Base-by-base conservation (phyloP, 2,888 invertebrate genomes). In the Sisyra nigra region DNA sequence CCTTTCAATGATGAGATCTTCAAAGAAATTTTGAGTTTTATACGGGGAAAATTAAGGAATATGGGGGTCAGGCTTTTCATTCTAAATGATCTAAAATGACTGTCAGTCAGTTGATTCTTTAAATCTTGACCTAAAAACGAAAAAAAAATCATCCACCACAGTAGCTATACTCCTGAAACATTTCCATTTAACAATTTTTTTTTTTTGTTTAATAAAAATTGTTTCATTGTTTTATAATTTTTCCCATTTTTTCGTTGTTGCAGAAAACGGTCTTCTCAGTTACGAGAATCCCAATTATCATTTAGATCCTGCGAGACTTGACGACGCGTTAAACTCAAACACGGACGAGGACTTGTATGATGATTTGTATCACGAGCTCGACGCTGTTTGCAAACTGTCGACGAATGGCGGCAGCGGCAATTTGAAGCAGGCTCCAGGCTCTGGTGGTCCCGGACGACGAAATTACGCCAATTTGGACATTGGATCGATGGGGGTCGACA, bases 201-300 rank as follows among this genome's bases (percentile, higher is more conserved):
- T 13, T 35, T 35, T 11, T 9, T 35, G 29, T 38, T 24, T 37
- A 13, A 11, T 15, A 8, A 10, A 38, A 38, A 7, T 18, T 8
- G 11, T 38, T 38, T 36, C 7, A 36, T 13, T 9, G 10, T 7
- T 36, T 3, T 36, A 36, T 10, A 36, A 36, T 3, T 10, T 3
- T 13, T 3, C 15, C 3, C 15, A 29, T 8, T 40, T 19, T 24
- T 44, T 30, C 24, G 60, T 63, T 58, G 59, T 71, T 68, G 35
- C 76, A 88, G 88, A 88, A 70, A 86, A 86, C 72, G 88, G 88
- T 61, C 76, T 86, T 50, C 71, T 87, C 59, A 88, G 88, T 55
- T 89, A 88, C 67, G 85, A 88, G 68, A 89, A 89, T 63, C 88
- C 89, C 18, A 89, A 89, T 67, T 89, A 89, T 65, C 85, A 84